A percentile compares a stretch with the other conserved stretches of the same genome.
These are phyloP conservation scores for Delichon dasypus DNA, from an alignment of 2,797 vertebrate genomes.

Conservation along the genomic window DNA sequence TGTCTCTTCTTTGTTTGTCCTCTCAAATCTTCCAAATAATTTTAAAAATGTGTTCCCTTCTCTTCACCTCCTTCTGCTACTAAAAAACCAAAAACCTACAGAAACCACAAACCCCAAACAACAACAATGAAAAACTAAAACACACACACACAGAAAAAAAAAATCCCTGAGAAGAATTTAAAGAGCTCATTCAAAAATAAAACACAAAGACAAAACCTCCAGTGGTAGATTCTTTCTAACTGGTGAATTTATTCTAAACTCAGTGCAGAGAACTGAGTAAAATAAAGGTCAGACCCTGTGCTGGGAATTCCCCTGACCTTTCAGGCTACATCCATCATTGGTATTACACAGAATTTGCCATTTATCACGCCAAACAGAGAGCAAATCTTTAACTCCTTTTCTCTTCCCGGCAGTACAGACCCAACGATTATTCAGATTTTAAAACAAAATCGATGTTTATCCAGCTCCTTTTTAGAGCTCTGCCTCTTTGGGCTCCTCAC, in stretches of 20 bases:
- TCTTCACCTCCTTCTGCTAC: background rate
- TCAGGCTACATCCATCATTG: constrained; percentile 80
- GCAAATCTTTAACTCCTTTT: constrained; percentile 60
- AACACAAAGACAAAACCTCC: constrained; percentile 49
- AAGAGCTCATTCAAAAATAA: constrained; percentile 53
- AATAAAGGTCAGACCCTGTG: constrained; percentile 91
- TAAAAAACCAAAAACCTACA: accelerated
- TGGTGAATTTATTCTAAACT: constrained; percentile 66
- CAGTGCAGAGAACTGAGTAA: constrained; percentile 78
- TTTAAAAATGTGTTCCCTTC: background rate
- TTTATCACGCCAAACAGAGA: constrained; percentile 71
- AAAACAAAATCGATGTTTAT: constrained; percentile 46
- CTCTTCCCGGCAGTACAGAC: constrained; percentile 41
- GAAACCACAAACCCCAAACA: background rate
- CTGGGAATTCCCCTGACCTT: constrained; percentile 93
- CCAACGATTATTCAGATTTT: constrained; percentile 57
- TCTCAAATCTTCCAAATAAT: constrained; percentile 46
- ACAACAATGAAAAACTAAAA: background rate
- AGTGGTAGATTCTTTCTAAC: constrained; percentile 54
- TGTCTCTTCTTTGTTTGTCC: background rate
- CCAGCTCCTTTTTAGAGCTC: constrained; percentile 10
- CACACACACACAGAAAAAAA: background rate
- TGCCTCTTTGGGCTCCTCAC: constrained; percentile 15
- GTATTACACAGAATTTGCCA: constrained; percentile 70
- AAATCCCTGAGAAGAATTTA: constrained; percentile 7